Conservation (phyloP, 2,113 vertebrate genomes). For the Cyanocitta stelleri region DNA sequence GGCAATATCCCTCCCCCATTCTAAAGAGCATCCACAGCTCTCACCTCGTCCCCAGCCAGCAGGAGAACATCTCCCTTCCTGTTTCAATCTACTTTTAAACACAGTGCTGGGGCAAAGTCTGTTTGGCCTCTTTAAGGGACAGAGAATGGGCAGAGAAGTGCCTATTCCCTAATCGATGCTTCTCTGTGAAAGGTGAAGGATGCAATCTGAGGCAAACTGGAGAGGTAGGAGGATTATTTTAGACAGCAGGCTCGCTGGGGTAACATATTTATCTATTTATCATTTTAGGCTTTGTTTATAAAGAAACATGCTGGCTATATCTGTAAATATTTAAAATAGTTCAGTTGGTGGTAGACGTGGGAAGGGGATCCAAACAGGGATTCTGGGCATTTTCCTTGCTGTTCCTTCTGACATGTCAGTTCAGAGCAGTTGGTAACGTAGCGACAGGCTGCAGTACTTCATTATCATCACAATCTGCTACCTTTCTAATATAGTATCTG, state of each 20-base stretch:
- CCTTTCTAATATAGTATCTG: constrained; percentile 42
- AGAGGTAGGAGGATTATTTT: background rate
- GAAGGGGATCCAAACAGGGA: background rate
- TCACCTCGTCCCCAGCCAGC: background rate
- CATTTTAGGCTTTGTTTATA: background rate
- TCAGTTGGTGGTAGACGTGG: background rate
- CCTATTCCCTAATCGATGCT: background rate
- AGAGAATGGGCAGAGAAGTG: background rate
- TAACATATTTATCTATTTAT: constrained; percentile 14
- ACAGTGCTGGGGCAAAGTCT: background rate
- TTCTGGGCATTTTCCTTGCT: constrained; percentile 27
- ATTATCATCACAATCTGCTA: constrained; percentile 62
- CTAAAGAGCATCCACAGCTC: background rate
- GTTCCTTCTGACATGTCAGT: constrained; percentile 11
- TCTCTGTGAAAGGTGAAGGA: background rate
- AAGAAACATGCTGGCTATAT: background rate
- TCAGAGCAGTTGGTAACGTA: constrained; percentile 48
- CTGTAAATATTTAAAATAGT: constrained; percentile 30
- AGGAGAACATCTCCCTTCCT: background rate
- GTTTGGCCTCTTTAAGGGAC: background rate
- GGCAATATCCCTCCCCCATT: background rate
- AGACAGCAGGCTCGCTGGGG: background rate
- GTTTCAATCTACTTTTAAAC: background rate
- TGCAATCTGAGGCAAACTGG: background rate
- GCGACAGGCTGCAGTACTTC: constrained; percentile 56